Conservation (phyloP, 2,888 invertebrate species). For the Prionchulus punctatus region DNA sequence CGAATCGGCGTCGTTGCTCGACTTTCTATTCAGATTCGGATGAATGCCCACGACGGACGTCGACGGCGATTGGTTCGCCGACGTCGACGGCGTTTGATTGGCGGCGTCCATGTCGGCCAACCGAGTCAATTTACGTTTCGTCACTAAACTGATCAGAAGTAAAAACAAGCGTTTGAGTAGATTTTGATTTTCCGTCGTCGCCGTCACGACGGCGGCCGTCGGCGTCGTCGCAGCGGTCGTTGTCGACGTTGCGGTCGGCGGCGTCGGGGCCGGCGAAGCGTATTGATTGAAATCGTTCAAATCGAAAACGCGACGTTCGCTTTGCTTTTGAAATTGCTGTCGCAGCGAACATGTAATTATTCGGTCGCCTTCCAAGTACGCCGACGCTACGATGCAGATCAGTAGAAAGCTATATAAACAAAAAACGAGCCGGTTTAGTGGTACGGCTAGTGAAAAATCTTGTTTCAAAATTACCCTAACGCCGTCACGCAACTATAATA, state of each 20-base stretch:
- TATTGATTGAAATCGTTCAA: background rate
- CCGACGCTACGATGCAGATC: slow-evolving; percentile 28
- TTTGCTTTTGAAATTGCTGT: slow-evolving; percentile 1
- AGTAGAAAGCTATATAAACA: slow-evolving; percentile 25
- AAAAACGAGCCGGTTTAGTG: background rate
- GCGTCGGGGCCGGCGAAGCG: background rate
- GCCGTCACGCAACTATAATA: slow-evolving; percentile 42
- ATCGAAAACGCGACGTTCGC: background rate
- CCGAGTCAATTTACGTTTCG: background rate
- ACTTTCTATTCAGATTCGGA: too few relatives aligned
- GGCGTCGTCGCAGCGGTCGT: too few relatives aligned
- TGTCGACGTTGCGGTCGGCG: background rate
- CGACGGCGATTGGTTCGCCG: too few relatives aligned
- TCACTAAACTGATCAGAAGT: background rate
- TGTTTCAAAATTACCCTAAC: slow-evolving; percentile 19
- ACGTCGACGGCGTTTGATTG: background rate
- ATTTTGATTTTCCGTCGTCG: too few relatives aligned
- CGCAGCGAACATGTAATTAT: slow-evolving; percentile 20
- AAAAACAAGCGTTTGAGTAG: background rate
- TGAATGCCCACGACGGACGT: too few relatives aligned
- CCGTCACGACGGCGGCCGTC: too few relatives aligned
- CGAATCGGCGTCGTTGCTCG: too few relatives aligned
- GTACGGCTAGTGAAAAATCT: background rate
- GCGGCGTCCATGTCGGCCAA: background rate
- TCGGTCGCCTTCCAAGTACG: slow-evolving; percentile 31